Evolutionary conservation across 2,888 invertebrate species (phyloP), one percentile per base, ranked within the genome.

Genomic region (Chelonus formosanus): DNA sequence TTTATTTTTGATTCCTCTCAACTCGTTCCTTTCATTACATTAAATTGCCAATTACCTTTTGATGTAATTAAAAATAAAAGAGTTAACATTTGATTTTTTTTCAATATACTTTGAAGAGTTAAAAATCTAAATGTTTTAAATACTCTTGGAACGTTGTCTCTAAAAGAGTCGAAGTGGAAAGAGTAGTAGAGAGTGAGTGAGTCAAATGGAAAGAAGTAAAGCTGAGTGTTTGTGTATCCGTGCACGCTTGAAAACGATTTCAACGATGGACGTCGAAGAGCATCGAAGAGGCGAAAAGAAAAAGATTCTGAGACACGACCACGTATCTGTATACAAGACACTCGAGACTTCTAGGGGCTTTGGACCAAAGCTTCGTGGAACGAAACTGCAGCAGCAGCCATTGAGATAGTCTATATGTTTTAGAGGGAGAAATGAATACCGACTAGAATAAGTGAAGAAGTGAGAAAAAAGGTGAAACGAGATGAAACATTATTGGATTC

Each of bases 291-390:
- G 47, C 36, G 48, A 65, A 65, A 66, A 66, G 63, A 52, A 57
- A 56, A n/a, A 54, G 63, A 54, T 65, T 61, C 48, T 48, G 61
- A 44, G 61, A 61, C 53, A 57, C 43, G 50, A 45, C 44, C 44
- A 63, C 53, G 45, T 56, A 53, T 58, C 44, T 61, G 57, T 62
- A 52, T 50, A 62, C 56, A 57, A 66, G 52, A 34, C 45, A 57
- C 61, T 66, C 35, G 20, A 65, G 32, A 59, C 47, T 35, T 34
- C 44, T 53, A 54, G 62, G 62, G 55, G 52, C 58, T 66, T 62
- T 62, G 57, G 62, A 43, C 67, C 45, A 62, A 58, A 58, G 53
- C 53, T 62, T 67, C 53, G 58, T 47, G 56, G 65, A 66, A 66
- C 40, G 55, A 60, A 56, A 61, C 60, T 55, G 60, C 60, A 56